Conservation (phyloP, 30 jellyfish, hydroid and myxozoan species). For the Sanderia malayensis region DNA sequence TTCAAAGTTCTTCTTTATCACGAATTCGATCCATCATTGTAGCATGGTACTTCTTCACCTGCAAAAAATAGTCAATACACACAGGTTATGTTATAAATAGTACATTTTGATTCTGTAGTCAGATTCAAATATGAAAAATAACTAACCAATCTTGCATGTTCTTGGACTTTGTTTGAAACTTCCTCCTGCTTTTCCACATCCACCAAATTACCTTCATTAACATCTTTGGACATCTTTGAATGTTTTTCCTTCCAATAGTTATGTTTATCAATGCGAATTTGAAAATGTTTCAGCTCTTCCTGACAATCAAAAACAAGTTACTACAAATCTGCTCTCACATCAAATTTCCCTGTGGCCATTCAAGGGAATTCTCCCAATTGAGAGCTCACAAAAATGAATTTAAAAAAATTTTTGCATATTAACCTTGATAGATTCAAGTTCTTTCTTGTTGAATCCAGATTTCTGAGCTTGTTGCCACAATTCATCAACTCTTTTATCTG, state of each 20-base stretch:
- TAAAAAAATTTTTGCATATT: too few species aligned
- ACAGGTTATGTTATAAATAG: too few species aligned
- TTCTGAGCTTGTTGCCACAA: slow-evolving; percentile 52
- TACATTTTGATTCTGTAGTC: neutral
- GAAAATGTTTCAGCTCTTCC: slow-evolving; percentile 73
- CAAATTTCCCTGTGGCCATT: too few species aligned
- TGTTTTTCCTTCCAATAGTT: slow-evolving; percentile 69
- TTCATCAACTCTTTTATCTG: slow-evolving; percentile 53
- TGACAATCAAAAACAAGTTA: slow-evolving; percentile 23
- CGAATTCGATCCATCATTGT: slow-evolving; percentile 62
- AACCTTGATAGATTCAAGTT: slow-evolving; percentile 61
- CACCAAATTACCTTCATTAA: slow-evolving; percentile 32
- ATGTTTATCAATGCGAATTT: slow-evolving; percentile 60
- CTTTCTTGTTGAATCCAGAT: slow-evolving; percentile 26
- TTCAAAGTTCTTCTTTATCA: slow-evolving; percentile 40
- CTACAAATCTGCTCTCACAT: too few species aligned
- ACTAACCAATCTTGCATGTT: slow-evolving; percentile 60
- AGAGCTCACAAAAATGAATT: too few species aligned
- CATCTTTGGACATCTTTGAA: slow-evolving; percentile 12
- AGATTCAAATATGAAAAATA: neutral
- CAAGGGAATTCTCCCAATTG: too few species aligned
- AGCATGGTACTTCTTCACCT: slow-evolving; percentile 68
- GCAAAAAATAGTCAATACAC: too few species aligned
- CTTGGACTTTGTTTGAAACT: slow-evolving; percentile 29
- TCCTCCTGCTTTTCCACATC: slow-evolving; percentile 35